phyloP scores from a whole-genome alignment of 92 coral and sea anemone genomes.

The Umimayanthus chanpuru region DNA sequence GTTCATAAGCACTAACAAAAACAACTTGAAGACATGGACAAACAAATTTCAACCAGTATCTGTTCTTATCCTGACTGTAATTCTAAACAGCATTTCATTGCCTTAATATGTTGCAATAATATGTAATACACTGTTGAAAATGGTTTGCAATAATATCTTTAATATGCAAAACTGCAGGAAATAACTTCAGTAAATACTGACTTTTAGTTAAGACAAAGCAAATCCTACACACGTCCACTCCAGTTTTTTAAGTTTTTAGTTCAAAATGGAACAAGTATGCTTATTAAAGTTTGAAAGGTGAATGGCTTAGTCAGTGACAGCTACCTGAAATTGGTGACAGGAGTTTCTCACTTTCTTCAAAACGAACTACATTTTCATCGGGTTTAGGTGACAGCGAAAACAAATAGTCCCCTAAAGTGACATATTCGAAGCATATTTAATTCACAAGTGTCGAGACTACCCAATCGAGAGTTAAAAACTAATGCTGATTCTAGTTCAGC shows the following conservation, averaged over 20 bases:
- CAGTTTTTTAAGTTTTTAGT: neutral
- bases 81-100: neutral
- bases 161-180: neutral
- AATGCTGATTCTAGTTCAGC: neutral
- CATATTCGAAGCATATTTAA: conserved; percentile 1
- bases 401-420: conserved; percentile 27
- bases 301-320: neutral
- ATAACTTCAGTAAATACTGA: neutral
- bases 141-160: too few relatives aligned
- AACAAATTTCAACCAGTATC: neutral
- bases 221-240: neutral
- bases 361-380: neutral
- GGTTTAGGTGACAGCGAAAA: conserved; percentile 1
- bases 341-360: neutral
- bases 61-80: neutral
- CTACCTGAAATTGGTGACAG: neutral
- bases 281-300: neutral
- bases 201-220: neutral
- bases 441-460: neutral
- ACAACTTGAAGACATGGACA: neutral
- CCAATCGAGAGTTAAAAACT: conserved; percentile 10
- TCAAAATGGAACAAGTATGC: neutral
- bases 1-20: neutral
- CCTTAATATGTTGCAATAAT: neutral
- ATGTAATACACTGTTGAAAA: too few relatives aligned